Base-by-base conservation (phyloP, 2,888 invertebrate species). In the Eilema griseolum region DNA sequence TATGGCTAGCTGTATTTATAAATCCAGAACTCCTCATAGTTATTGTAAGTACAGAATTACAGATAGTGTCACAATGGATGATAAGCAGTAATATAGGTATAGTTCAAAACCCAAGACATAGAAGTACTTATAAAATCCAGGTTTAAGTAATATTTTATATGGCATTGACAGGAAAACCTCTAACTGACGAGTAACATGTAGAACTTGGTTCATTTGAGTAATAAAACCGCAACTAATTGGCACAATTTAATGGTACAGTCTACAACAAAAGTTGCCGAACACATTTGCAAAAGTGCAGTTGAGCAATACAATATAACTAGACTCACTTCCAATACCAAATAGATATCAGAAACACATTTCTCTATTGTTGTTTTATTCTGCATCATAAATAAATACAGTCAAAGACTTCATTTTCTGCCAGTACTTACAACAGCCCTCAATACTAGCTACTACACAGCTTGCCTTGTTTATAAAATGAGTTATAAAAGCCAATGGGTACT, bases 401-500 rank as follows among this genome's bases (percentile, higher is more conserved):
- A 3, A 62, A 24, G 0, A n/a, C 56, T 65, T 64, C 26, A 2
- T n/a, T 56, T 56, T 28, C 56, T 37, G 24, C 23, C 7, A 11
- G 33, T 57, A 57, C 31, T 1, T 7, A 62, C 24, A 41, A 11
- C 23, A 24, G 65, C 16, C 16, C n/a, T 52, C 33, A 24, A 57
- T 65, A 65, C 78, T 77, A 72, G 75, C 14, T 41, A 41, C 41
- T 41, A 16, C 72, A 68, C 71, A 72, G 66, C 68, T 67, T 72
- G 77, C 75, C 82, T 37, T 85, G 83, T 84, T 84, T 83, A 80
- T 77, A 73, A 75, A 79, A 84, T 83, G 83, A 80, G 83, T 83
- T 82, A 83, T 84, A 84, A 85, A 82, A 78, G 84, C 76, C 81
- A 76, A 81, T 82, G 82, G 85, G 66, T 31, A 46, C 80, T 87